These are phyloP conservation scores for Crotalus viridis DNA, from an alignment of 2,113 vertebrate species.

Conservation along the genomic window DNA sequence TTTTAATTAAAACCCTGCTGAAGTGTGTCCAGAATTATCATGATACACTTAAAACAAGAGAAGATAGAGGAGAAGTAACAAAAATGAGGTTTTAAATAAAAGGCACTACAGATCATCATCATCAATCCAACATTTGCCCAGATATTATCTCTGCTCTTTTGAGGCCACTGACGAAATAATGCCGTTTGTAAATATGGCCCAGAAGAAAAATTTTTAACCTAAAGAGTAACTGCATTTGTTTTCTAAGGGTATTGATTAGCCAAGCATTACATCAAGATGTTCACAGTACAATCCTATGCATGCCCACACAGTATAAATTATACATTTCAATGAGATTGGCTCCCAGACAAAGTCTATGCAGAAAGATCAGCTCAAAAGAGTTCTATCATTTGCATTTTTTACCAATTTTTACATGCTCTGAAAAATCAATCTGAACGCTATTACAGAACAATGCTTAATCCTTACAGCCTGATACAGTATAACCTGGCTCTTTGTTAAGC, in stretches of 20 bases:
- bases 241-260: not conserved
- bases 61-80: not conserved
- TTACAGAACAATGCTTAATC: too few relatives aligned
- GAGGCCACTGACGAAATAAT: not conserved
- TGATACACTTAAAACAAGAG: not conserved
- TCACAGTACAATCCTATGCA: not conserved
- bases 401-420: too few relatives aligned
- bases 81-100: not conserved
- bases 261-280: not conserved
- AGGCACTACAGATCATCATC: not conserved
- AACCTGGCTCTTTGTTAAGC: not conserved
- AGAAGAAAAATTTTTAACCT: not conserved
- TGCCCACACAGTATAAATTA: not conserved
- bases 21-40: not conserved
- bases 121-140: not conserved
- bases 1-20: not conserved
- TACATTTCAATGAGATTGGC: not conserved
- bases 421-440: not conserved
- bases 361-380: not conserved
- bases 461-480: not conserved
- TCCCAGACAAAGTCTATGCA: not conserved
- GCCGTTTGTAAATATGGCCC: not conserved
- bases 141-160: not conserved
- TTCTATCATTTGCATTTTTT: not conserved
- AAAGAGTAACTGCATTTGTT: not conserved